Conservation (phyloP, 2,113 vertebrate genomes). For the Corapipo altera region DNA sequence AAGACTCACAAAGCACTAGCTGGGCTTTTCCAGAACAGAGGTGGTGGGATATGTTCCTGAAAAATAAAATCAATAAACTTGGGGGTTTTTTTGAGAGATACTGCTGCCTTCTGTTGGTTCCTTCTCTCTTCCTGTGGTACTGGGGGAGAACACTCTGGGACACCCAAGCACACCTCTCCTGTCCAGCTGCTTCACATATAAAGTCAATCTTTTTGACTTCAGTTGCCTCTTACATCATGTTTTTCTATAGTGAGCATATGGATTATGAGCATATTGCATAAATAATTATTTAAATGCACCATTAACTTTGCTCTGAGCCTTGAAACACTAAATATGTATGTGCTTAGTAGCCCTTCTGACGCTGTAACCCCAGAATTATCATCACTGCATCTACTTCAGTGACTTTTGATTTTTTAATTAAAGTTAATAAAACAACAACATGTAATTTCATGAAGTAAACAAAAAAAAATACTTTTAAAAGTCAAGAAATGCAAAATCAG, state of each 20-base stretch:
- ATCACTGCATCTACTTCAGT: background rate
- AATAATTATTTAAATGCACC: background rate
- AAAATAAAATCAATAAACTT: background rate
- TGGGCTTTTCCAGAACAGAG: background rate
- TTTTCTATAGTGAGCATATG: background rate
- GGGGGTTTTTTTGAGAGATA: background rate
- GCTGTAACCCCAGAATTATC: background rate
- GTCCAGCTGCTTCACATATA: background rate
- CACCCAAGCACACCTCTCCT: background rate
- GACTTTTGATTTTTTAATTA: background rate
- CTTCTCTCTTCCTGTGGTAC: background rate
- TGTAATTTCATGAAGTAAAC: background rate
- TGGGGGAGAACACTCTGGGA: background rate
- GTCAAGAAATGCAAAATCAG: background rate
- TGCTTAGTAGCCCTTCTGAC: background rate
- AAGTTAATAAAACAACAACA: background rate
- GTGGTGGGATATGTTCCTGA: background rate
- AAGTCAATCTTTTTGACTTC: background rate
- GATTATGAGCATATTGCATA: background rate
- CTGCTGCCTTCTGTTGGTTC: background rate
- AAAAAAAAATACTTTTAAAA: background rate
- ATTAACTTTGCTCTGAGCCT: background rate
- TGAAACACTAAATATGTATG: background rate
- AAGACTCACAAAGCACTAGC: background rate
- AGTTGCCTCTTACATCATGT: background rate